Base-by-base conservation (phyloP, 2,797 vertebrate genomes). In the Typhlichthys subterraneus region DNA sequence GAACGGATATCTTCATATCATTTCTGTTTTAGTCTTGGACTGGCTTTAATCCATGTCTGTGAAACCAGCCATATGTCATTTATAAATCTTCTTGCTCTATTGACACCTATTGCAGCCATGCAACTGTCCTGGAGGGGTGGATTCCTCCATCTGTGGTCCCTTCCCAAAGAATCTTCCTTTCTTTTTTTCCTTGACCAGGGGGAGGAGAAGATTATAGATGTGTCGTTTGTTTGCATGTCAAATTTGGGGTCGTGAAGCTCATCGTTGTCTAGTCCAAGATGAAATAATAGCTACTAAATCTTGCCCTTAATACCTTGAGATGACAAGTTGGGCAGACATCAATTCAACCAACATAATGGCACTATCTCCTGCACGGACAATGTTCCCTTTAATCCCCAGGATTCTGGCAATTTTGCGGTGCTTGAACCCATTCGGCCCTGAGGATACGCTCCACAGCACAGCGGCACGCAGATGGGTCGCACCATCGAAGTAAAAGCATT, bases 401-500 rank as follows among this genome's bases (percentile, higher is more conserved):
- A 70, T 12, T 15, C 61, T 67, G 59, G 54, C 53, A 71, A 82
- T 53, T 73, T 71, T 61, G 52, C 45, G 42, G 54, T 11, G 49
- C 64, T 63, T 64, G 61, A 48, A 57, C 63, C 57, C 66, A 71
- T 15, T 63, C 60, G 62, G 61, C 15, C 15, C 57, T 23, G 72
- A 71, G 57, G 53, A 47, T 69, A 48, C 53, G 46, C 31, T 61
- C 49, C 68, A 74, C 64, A 49, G 72, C 72, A 74, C 53, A 19
- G 65, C 61, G 70, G 73, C 80, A 83, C 82, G 78, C 84, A 90
- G 81, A 87, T 85, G 86, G 70, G 63, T 52, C 60, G 23, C 75
- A 56, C 59, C 70, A 59, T 51, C 60, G 75, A 77, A 61, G 75
- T 84, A 83, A 86, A 89, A 88, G 86, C 88, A 88, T 91, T 92